These are phyloP conservation scores for Eonycteris spelaea DNA, from an alignment of 2,113 vertebrate species.

Conservation along the genomic window DNA sequence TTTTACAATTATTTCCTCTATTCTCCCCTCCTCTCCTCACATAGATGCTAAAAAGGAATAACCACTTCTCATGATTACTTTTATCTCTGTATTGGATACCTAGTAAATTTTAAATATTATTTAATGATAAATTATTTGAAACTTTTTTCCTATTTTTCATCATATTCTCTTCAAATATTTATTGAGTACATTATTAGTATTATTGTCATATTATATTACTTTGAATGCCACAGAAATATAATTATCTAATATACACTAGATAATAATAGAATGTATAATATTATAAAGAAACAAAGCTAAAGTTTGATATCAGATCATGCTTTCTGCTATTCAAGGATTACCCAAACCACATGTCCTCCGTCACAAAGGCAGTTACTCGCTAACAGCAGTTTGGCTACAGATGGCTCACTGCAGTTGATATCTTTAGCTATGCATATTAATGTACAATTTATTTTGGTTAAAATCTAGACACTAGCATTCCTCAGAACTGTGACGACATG, in stretches of 20 bases:
- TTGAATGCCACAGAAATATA: background rate
- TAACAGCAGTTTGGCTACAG: background rate
- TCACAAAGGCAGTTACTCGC: background rate
- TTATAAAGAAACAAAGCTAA: background rate
- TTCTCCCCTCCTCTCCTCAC: background rate
- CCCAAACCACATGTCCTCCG: background rate
- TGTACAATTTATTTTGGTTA: slow-evolving; percentile 23
- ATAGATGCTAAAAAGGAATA: background rate
- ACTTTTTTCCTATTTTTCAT: background rate
- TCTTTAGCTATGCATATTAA: slow-evolving; percentile 26
- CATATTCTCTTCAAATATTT: background rate
- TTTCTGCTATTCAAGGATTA: background rate
- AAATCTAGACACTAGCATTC: slow-evolving; percentile 29
- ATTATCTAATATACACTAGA: background rate
- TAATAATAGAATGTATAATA: background rate
- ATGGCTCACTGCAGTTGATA: background rate
- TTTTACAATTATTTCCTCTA: background rate
- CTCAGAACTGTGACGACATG: background rate
- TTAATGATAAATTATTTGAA: background rate
- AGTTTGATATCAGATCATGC: background rate
- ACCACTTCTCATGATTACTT: background rate
- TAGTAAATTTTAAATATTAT: background rate
- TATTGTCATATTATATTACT: background rate
- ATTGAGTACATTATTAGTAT: background rate
- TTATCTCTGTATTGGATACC: background rate